phyloP scores from a whole-genome alignment of 2,888 invertebrate genomes.

The Lysandra bellargus region DNA sequence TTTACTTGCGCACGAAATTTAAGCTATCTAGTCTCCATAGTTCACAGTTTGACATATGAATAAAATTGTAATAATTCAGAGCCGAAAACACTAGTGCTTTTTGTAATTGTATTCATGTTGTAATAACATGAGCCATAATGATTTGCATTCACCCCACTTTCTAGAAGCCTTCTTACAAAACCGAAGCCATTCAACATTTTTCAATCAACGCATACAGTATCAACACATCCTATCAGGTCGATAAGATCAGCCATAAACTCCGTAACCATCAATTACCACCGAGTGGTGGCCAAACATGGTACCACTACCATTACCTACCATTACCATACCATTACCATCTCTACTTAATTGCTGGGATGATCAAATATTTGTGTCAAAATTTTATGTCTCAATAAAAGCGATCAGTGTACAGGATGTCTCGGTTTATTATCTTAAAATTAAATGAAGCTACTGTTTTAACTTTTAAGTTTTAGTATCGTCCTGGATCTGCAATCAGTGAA shows the following conservation, averaged over 20 bases:
- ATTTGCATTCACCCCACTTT: not conserved
- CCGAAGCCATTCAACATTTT: not conserved
- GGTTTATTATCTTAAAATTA: not conserved
- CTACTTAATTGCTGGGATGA: not conserved
- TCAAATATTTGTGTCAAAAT: constrained; percentile 48
- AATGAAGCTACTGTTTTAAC: not conserved
- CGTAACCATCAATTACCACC: constrained; percentile 16
- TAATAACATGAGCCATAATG: not conserved
- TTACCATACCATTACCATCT: constrained; percentile 22
- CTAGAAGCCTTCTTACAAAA: not conserved
- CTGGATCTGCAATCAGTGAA: not conserved
- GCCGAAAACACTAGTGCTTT: too few species aligned
- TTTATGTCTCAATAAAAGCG: constrained; percentile 64
- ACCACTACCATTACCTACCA: constrained; percentile 4
- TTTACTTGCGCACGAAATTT: too few species aligned
- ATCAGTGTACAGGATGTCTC: constrained; percentile 44
- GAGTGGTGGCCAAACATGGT: constrained; percentile 18
- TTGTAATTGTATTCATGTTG: not conserved
- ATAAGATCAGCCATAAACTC: constrained; percentile 8
- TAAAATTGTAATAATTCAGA: too few species aligned
- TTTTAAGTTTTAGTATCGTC: not conserved
- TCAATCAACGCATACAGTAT: constrained; percentile 21
- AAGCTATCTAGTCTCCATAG: too few species aligned
- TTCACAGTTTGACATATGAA: too few species aligned
- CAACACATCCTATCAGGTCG: not conserved